These are phyloP conservation scores for Toxonevra muliebris DNA, from an alignment of 2,888 invertebrate genomes.

Conservation along the genomic window DNA sequence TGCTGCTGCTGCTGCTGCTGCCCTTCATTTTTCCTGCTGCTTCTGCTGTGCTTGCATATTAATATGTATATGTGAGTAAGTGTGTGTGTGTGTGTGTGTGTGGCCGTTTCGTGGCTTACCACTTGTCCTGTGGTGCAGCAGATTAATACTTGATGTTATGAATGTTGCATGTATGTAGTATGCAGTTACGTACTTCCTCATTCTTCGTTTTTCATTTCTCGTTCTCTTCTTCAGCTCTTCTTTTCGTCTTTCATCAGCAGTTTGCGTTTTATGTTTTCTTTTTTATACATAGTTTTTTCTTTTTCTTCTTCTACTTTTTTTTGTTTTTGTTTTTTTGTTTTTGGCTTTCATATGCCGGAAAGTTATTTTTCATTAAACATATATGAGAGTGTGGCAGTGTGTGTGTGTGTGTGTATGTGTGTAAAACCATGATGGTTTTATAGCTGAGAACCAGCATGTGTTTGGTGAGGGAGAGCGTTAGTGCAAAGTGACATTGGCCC, in stretches of 20 bases:
- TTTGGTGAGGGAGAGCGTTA: too few relatives aligned
- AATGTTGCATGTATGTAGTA: background rate
- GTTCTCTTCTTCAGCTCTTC: background rate
- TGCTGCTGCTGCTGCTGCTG: background rate
- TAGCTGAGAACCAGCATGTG: too few relatives aligned
- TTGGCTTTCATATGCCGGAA: background rate
- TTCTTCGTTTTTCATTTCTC: background rate
- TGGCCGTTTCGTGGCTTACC: conserved; percentile 12
- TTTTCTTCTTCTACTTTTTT: background rate
- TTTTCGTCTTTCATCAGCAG: background rate
- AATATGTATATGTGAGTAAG: too few relatives aligned
- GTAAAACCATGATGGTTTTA: too few relatives aligned
- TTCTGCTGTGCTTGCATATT: background rate
- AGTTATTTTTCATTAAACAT: too few relatives aligned
- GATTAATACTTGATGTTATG: conserved; percentile 17
- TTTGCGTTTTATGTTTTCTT: background rate
- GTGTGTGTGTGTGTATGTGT: too few relatives aligned
- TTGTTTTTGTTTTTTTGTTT: too few relatives aligned
- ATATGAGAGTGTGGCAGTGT: too few relatives aligned
- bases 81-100: too few relatives aligned
- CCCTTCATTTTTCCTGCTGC: conserved; percentile 5
- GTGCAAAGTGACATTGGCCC: too few relatives aligned
- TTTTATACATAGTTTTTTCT: too few relatives aligned
- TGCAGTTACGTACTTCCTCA: too few relatives aligned
- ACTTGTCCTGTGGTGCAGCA: conserved; percentile 17